Conservation (phyloP, 2,113 vertebrate genomes). For the Gnathonemus echidnorhynchus region DNA sequence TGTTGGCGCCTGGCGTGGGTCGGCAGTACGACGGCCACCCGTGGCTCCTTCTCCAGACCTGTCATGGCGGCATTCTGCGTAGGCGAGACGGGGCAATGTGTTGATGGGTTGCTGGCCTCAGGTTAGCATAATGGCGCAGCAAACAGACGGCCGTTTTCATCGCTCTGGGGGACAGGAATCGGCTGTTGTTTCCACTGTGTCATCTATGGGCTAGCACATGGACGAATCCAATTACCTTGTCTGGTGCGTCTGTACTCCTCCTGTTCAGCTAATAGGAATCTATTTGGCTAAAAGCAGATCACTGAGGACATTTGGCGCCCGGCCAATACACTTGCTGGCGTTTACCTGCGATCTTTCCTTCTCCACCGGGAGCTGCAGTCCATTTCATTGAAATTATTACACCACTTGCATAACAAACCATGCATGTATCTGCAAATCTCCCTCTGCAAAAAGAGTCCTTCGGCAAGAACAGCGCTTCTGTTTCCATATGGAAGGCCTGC, state of each 20-base stretch:
- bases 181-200: background rate
- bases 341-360: background rate
- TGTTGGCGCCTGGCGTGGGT: background rate
- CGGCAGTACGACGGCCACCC: background rate
- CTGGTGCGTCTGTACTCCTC: background rate
- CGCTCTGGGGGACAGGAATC: background rate
- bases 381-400: background rate
- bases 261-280: background rate
- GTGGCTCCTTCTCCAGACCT: background rate
- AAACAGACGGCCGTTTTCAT: background rate
- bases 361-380: background rate
- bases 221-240: background rate
- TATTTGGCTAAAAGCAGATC: constrained; percentile 1
- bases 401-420: background rate
- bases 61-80: background rate
- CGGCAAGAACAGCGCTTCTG: background rate
- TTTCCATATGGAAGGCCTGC: background rate
- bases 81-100: background rate
- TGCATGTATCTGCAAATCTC: background rate
- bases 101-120: background rate
- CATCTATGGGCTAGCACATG: background rate
- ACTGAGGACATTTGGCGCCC: background rate
- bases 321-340: background rate
- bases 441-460: background rate
- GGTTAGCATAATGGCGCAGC: background rate